Base-by-base conservation (phyloP, 1,140 invertebrate genomes). In the Drosophila nasuta region DNA sequence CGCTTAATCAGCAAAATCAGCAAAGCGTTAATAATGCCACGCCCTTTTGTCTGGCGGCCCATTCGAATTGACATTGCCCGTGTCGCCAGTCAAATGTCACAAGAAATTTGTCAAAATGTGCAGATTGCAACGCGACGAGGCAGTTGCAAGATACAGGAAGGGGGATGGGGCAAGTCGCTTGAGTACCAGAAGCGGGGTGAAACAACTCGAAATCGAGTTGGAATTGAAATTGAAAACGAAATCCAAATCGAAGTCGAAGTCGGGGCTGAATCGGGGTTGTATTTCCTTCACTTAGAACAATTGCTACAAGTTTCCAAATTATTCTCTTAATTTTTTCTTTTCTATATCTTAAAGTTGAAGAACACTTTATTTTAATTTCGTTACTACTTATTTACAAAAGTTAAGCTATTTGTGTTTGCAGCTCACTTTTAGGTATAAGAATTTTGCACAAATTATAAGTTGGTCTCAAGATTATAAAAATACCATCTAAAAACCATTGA, bases 11-110 rank as follows among this genome's bases (percentile, higher is more conserved):
- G 65, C 35, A 59, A 58, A 87, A 75, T 77, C 83, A 82, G 80
- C 77, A 83, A 87, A 88, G 83, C 83, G 83, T 88, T 83, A 87
- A 87, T 87, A 87, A 87, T 87, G 77, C 67, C 68, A 71, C 68
- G 68, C 73, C 73, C 56, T 56, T 75, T 75, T 75, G 73, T 75
- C 68, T 65, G 60, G 54, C 73, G 67, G 68, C 49, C 66, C 72
- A 70, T 56, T 52, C 49, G 65, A 60, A 56, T 70, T 51, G 54
- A 66, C 52, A 43, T 69, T 58, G 72, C 28, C 77, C 71, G 72
- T 69, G 71, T 52, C 82, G 77, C 81, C 77, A 80, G 80, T 75
- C 77, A 88, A 88, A 72, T 88, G 83, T 87, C 82, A 83, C 69
- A 76, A 72, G 80, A 66, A 79, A 88, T 83, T 80, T 83, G 83